Percentiles rank a stretch among this genome's conserved stretches.
Evolutionary conservation across 2,888 invertebrate genomes (phyloP).

Genomic region (Perizoma flavofasciatum): DNA sequence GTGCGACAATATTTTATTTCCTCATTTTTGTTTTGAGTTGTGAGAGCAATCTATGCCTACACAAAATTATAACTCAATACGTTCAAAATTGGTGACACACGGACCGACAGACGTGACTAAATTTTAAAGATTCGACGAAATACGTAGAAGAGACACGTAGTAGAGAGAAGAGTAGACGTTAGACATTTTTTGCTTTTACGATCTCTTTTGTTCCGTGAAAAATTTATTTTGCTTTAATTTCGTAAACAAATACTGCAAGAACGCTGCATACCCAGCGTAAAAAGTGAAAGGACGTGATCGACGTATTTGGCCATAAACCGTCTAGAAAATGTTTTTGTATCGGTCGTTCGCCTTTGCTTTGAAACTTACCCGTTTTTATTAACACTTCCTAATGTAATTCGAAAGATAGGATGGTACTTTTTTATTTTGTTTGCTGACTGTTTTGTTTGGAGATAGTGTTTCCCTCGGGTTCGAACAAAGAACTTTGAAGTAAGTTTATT

Average conservation of each 20-base stretch:
- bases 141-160: no score
- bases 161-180: no score
- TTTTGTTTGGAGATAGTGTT: slow-evolving; percentile 10
- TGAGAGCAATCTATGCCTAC: no score
- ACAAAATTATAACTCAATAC: no score
- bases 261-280: not conserved
- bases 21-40: no score
- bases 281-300: slow-evolving; percentile 1
- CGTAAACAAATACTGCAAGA: not conserved
- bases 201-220: not conserved
- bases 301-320: slow-evolving; percentile 4
- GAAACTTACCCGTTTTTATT: slow-evolving; percentile 11
- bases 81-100: no score
- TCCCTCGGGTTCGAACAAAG: not conserved
- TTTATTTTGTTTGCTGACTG: slow-evolving; percentile 9
- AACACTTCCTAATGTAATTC: slow-evolving; percentile 11
- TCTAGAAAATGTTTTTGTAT: slow-evolving; percentile 9
- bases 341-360: slow-evolving; percentile 7
- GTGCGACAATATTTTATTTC: no score
- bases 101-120: no score
- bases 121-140: no score
- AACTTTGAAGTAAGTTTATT: slow-evolving; percentile 1
- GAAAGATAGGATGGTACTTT: slow-evolving; percentile 8
- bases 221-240: not conserved
- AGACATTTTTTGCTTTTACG: no score